Base-by-base conservation (phyloP, 1,140 invertebrate species). In the Armadillidium nasatum region DNA sequence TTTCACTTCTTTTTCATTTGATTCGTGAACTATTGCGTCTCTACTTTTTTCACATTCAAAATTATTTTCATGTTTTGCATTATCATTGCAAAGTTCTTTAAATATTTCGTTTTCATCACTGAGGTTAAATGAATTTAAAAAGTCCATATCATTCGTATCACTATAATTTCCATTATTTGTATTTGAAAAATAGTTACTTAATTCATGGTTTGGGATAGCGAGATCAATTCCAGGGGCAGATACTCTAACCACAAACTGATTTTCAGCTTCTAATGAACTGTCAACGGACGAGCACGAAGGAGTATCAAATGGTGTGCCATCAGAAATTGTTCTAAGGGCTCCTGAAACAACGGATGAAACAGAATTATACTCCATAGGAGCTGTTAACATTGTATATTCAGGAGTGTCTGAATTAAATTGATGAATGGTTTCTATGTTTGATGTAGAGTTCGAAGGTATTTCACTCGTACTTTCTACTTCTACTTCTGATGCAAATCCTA, bases 191-290 rank as follows among this genome's bases (percentile, higher is more conserved):
- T 33, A 44, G 43, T 44, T 60, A 44, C 69, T 71, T 15, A 78
- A 23, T 22, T 71, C 75, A 22, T 54, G 44, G 23, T 80, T 80
- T 1, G 74, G 79, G 7, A 80, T 74, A 7, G 74, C 15, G 60
- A 80, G 71, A 45, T 76, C 76, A 0, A 80, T 66, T 10, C 79
- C 79, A 0, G 79, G 79, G 0, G 74, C 79, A 11, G 74, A 73
- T 6, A 80, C 79, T 70, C 76, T 73, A 10, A 80, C 79, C 7
- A 80, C 72, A 67, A 78, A 76, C n/a, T 75, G 74, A 10, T 74
- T 74, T n/a, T 78, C 66, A 44, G 71, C 76, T 71, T 80, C 78
- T 10, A 79, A 43, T 9, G 78, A 76, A 23, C 75, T 72, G 13
- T 79, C 78, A 11, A 79, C 19, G 10, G 69, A 46, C 6, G 75